A percentile compares a stretch with the other conserved stretches of the same genome.
Evolutionary conservation across 2,888 invertebrate genomes (phyloP).

Genomic region (Lumbricus terrestris): DNA sequence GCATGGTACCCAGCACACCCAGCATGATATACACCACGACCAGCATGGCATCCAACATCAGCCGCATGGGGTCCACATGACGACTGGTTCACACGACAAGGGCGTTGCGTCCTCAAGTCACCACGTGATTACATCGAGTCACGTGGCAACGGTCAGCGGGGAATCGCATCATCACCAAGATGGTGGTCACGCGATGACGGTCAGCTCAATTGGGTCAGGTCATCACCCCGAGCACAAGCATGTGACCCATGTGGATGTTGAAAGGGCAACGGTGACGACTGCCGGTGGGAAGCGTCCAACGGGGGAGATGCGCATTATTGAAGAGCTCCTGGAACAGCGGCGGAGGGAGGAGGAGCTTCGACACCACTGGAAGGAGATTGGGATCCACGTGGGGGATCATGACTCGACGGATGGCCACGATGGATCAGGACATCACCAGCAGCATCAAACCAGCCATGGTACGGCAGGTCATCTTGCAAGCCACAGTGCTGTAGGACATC

Average conservation of each 20-base stretch:
- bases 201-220: not conserved
- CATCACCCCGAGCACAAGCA: not conserved
- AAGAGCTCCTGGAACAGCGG: not conserved
- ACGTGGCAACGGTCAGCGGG: not conserved
- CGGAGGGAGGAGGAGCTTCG: slow-evolving; percentile 20
- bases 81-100: too few species aligned
- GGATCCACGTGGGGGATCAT: not conserved
- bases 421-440: not conserved
- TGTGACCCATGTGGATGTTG: not conserved
- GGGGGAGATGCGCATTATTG: not conserved
- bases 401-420: not conserved
- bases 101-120: too few species aligned
- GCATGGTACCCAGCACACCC: too few species aligned
- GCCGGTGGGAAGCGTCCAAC: not conserved
- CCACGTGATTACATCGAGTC: not conserved
- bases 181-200: not conserved
- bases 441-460: not conserved
- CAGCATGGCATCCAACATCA: too few species aligned
- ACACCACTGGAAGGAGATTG: slow-evolving; percentile 20
- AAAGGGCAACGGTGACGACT: not conserved
- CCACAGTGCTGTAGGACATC: not conserved
- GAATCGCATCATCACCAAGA: too few species aligned
- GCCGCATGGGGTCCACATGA: too few species aligned
- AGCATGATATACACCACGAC: too few species aligned
- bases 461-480: not conserved